These are phyloP conservation scores for Corticium candelabrum DNA, from an alignment of 37 sponge, comb jelly and placozoan genomes.

Conservation along the genomic window DNA sequence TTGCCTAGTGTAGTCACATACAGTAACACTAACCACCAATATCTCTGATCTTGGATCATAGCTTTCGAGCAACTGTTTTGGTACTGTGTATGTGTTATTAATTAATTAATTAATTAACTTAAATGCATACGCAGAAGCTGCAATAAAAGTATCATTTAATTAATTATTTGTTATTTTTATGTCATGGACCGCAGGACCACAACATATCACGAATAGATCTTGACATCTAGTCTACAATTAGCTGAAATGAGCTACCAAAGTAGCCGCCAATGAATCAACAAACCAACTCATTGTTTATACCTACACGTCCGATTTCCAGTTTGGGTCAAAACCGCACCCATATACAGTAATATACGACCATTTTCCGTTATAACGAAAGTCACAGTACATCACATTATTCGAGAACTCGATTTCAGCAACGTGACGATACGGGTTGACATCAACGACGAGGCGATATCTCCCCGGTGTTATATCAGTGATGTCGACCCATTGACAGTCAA, in stretches of 20 bases:
- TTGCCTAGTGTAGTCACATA: no score
- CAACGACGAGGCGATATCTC: constrained; percentile 33
- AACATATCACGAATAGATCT: background rate
- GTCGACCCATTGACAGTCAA: constrained; percentile 68
- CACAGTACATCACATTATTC: constrained; percentile 48
- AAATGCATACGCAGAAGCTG: no score
- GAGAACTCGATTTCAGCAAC: constrained; percentile 42
- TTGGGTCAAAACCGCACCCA: background rate
- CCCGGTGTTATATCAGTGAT: constrained; percentile 41
- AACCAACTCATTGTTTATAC: no score
- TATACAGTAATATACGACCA: background rate
- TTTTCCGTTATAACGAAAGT: constrained; percentile 7
- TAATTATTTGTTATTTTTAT: no score
- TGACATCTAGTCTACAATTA: background rate
- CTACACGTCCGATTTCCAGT: no score
- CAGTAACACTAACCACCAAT: no score
- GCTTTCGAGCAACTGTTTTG: no score
- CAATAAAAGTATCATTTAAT: no score
- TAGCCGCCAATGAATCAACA: background rate
- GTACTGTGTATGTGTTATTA: no score
- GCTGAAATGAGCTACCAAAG: background rate
- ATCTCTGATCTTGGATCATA: no score
- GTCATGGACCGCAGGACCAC: no score
- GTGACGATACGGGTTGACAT: constrained; percentile 42
- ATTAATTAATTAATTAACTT: no score